These are phyloP conservation scores for Istiophorus platypterus DNA, from an alignment of 2,113 vertebrate species.

Conservation along the genomic window DNA sequence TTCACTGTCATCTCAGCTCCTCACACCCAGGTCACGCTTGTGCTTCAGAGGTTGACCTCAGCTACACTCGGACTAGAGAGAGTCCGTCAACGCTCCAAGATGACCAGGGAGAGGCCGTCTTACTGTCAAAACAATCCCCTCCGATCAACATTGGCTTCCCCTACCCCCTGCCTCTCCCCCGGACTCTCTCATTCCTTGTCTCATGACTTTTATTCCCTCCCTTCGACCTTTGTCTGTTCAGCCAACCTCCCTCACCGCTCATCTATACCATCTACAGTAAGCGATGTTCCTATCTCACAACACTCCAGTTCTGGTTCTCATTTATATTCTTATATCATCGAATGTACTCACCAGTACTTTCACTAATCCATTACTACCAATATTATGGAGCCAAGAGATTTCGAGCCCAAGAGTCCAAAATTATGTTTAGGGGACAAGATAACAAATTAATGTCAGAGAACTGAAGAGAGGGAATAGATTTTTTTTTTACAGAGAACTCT, in stretches of 20 bases:
- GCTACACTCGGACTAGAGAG: constrained; percentile 4
- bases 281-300: constrained; percentile 21
- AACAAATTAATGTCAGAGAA: constrained; percentile 22
- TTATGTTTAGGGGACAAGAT: constrained; percentile 33
- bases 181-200: constrained; percentile 35
- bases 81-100: constrained; percentile 20
- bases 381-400: neutral
- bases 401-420: neutral
- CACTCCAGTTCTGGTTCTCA: constrained; percentile 1
- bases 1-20: constrained; percentile 32
- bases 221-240: constrained; percentile 26
- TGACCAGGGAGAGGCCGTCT: constrained; percentile 49
- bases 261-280: constrained; percentile 26
- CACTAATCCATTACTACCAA: neutral
- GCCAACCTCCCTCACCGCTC: neutral
- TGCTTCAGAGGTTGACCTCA: constrained; percentile 45
- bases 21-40: constrained; percentile 49
- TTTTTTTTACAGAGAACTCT: neutral
- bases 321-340: constrained; percentile 12
- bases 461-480: neutral
- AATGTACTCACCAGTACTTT: neutral
- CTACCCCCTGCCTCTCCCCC: constrained; percentile 46
- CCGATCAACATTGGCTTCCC: constrained; percentile 29
- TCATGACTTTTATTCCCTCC: constrained; percentile 12
- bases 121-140: constrained; percentile 63